phyloP scores from a whole-genome alignment of 2,113 vertebrate species.

The Camelus bactrianus region DNA sequence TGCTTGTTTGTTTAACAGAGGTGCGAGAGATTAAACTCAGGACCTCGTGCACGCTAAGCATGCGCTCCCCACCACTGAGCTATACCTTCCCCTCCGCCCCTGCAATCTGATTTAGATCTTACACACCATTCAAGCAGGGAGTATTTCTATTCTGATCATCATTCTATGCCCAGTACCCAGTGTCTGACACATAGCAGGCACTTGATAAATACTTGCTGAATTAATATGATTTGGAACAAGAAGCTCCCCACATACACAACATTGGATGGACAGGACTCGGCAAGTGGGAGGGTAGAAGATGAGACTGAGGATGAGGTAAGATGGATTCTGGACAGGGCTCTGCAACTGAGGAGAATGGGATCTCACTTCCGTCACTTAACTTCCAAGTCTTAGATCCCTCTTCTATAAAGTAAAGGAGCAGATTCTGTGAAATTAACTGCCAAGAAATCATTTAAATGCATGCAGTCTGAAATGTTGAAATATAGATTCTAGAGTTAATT shows the following conservation, averaged over 20 bases:
- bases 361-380: neutral
- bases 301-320: neutral
- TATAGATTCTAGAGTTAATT: neutral
- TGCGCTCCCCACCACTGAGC: too few species aligned
- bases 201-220: neutral
- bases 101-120: neutral
- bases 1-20: too few species aligned
- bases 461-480: constrained; percentile 16
- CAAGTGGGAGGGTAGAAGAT: neutral
- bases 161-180: neutral
- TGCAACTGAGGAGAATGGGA: neutral
- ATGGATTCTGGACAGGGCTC: neutral
- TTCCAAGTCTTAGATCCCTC: neutral
- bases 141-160: neutral
- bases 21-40: too few species aligned
- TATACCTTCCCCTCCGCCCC: neutral
- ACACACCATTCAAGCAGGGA: neutral
- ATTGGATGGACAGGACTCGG: neutral
- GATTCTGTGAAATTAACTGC: neutral
- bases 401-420: neutral
- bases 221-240: neutral
- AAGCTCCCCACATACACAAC: neutral
- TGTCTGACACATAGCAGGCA: neutral
- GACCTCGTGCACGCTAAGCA: too few species aligned
- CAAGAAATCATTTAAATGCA: neutral